A percentile compares a stretch with the other conserved stretches of the same genome.
phyloP scores from a whole-genome alignment of 1,140 invertebrate genomes.

The Palaemon carinicauda region DNA sequence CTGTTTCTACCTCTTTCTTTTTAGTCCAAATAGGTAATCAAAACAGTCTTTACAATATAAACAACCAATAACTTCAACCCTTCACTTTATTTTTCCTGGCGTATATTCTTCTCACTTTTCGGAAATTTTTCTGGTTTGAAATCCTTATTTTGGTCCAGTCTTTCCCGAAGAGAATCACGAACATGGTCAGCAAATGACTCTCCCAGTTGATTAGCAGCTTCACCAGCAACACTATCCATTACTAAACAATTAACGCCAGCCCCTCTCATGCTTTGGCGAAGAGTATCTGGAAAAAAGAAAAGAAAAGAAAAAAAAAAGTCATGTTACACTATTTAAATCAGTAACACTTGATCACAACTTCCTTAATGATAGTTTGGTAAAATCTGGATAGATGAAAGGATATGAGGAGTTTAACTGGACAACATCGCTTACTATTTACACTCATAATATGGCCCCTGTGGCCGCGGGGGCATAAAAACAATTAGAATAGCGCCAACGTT shows the following conservation, averaged over 20 bases:
- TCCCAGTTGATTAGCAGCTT: constrained; percentile 35
- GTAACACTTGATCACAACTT: background rate
- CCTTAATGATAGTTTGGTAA: background rate
- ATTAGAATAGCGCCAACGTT: too few species aligned
- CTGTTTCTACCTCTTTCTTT: too few species aligned
- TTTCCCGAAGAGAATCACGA: constrained; percentile 35
- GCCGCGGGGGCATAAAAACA: too few species aligned
- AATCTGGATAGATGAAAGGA: too few species aligned
- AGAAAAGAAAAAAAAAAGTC: background rate
- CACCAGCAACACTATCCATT: constrained; percentile 46
- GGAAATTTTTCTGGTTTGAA: constrained; percentile 42
- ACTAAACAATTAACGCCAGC: constrained; percentile 50
- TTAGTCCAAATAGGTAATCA: too few species aligned
- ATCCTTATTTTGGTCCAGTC: constrained; percentile 36
- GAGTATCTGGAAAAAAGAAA: constrained; percentile 35
- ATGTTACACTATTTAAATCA: background rate
- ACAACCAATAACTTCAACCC: too few species aligned
- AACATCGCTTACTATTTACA: too few species aligned
- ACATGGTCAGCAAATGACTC: constrained; percentile 44
- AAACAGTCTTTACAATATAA: too few species aligned
- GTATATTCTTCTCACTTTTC: constrained; percentile 45
- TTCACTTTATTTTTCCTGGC: constrained; percentile 39
- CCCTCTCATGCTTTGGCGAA: constrained; percentile 52
- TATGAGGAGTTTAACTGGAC: too few species aligned
- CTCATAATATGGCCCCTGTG: too few species aligned